Evolutionary conservation across 2,113 vertebrate species (phyloP), one percentile per base, ranked within the genome.

Genomic region (Salvelinus namaycush): DNA sequence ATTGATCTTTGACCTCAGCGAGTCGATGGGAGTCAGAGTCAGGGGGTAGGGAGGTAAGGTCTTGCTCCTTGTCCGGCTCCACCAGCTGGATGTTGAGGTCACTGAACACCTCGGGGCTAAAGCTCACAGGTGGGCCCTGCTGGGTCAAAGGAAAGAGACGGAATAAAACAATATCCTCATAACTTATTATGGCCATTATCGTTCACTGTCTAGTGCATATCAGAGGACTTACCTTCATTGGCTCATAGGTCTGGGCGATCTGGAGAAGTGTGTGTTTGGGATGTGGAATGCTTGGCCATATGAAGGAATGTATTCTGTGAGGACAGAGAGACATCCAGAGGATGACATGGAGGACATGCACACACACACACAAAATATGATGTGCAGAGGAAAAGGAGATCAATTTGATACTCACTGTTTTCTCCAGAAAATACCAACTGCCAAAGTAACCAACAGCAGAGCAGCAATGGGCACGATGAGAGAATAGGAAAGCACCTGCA

Each of bases 231-330:
- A 92, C 92, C 29, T 86, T 90, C 1, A 83, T 81, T 0, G 79
- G 84, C 4, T 73, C 93, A 84, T 95, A 95, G 48, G 97, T 89
- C 39, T 44, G 39, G 8, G 39, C 2, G 9, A 44, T 44, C 22
- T 98, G 94, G 51, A 96, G 93, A 80, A 97, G 84, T 0, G 96
- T 96, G 75, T 93, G 90, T 87, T 98, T 96, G 3, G 97, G 96
- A 64, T 96, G 94, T 1, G 97, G 95, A 74, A 97, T 91, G 20
- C 76, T 95, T 64, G 97, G 97, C 95, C 95, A 97, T 13, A 97
- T 29, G 65, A 89, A 82, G 64, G 93, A 90, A 51, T 95, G 94
- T 80, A 99, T 95, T 48, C 97, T 99, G 80, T 69, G 87, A 24
- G 39, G 9, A 76, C 14, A 62, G n/a, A 66, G 60, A 39, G 18